Conservation (phyloP, 2,113 vertebrate species). For the Coturnix japonica region DNA sequence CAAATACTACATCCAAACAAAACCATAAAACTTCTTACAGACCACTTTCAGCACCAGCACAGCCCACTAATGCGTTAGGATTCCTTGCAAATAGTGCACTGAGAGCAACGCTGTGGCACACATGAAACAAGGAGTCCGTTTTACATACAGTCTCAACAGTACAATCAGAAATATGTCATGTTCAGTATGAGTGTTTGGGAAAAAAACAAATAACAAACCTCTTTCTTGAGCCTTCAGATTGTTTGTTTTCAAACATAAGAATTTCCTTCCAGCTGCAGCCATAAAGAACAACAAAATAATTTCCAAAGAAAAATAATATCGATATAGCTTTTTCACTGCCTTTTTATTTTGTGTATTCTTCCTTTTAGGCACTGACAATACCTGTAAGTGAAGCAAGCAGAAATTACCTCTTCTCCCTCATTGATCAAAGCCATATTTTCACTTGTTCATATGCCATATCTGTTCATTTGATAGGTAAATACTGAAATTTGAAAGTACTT, state of each 20-base stretch:
- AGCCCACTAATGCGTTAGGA: neutral
- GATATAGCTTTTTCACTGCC: neutral
- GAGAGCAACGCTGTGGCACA: neutral
- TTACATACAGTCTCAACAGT: neutral
- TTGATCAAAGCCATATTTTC: neutral
- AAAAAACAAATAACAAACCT: neutral
- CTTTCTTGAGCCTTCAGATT: neutral
- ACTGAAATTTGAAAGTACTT: neutral
- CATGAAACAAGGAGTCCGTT: neutral
- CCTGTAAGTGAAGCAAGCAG: neutral
- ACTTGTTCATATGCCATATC: neutral
- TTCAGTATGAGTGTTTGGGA: neutral
- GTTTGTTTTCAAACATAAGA: neutral
- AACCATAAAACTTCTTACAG: fast-evolving
- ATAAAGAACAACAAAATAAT: neutral
- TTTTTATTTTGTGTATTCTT: neutral
- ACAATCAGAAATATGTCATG: neutral
- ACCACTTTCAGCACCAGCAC: neutral
- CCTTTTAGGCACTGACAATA: neutral
- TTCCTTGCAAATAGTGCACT: neutral
- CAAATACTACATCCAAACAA: neutral
- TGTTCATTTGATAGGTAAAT: neutral
- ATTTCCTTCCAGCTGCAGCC: neutral
- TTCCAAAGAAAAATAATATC: fast-evolving
- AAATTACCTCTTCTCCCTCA: neutral